Evolutionary conservation across 2,113 vertebrate species (phyloP), one percentile per base, ranked within the genome.

Genomic region (Ailurus styani): DNA sequence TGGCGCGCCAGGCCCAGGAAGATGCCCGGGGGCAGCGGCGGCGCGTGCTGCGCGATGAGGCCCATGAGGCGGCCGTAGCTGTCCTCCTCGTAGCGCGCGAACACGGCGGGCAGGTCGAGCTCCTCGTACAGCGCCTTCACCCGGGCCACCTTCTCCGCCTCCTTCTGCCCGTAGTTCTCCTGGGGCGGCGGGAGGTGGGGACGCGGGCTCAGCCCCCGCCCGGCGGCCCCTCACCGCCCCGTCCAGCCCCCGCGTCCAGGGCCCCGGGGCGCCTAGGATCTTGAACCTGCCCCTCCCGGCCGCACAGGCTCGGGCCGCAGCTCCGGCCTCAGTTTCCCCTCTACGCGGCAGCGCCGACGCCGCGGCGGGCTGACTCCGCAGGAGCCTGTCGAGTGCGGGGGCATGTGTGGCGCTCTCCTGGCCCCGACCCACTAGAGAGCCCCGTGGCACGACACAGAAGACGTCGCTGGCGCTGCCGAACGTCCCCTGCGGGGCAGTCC

Each of bases 81-180:
- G 85, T 98, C 98, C 11, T 99, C 99, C 95, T 99, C 99, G 0
- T 99, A 99, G n/a, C 98, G 98, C 7, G 70, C 96, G 92, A 99
- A 99, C 3, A 98, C 97, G 0, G 95, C 79, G 6, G 96, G 98
- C 97, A 99, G 98, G 72, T 99, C 98, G 97, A 99, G 90, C 0
- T 98, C 81, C 68, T 99, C 98, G 23, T 99, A 99, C 2, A 99
- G 97, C 0, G 99, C 98, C 97, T 99, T 99, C 97, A 99, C 99
- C 85, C 98, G 98, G 0, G 98, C 98, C 90, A 99, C 99, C 78
- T 99, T 99, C 87, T 98, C 99, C 0, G 98, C 96, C 17, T 99
- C 99, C 34, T 99, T 99, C 2, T 97, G 97, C 2, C 99, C 99
- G 0, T 99, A 99, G 97, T 99, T 99, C 75, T 99, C 99, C 99